These are phyloP conservation scores for Eretmochelys imbricata DNA, from an alignment of 2,113 vertebrate species.

Conservation along the genomic window DNA sequence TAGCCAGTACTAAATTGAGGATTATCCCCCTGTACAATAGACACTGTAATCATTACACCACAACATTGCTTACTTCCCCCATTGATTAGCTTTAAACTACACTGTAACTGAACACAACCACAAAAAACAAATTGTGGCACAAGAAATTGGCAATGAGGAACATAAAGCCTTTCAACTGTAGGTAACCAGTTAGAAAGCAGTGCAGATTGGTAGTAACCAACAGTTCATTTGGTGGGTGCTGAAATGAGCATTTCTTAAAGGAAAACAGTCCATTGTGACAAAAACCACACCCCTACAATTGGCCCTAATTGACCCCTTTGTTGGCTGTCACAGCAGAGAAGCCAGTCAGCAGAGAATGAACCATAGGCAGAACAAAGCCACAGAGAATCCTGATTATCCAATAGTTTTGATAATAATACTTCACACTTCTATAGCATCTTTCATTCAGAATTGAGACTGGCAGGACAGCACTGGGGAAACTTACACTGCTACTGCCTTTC, in stretches of 20 bases:
- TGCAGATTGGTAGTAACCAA: neutral
- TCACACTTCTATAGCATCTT: slow-evolving; percentile 5
- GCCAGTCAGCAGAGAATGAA: neutral
- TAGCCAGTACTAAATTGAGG: neutral
- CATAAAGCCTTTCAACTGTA: neutral
- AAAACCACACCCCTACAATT: slow-evolving; percentile 12
- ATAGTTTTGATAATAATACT: slow-evolving; percentile 49
- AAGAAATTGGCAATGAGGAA: neutral
- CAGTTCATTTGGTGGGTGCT: slow-evolving; percentile 1
- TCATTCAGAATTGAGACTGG: slow-evolving; percentile 31
- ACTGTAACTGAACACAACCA: accelerated
- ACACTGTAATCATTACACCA: neutral
- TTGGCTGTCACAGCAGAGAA: slow-evolving; percentile 15
- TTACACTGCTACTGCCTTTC: neutral
- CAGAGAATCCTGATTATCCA: slow-evolving; percentile 27
- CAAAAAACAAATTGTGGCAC: neutral
- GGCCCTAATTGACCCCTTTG: slow-evolving; percentile 47
- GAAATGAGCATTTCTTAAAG: neutral
- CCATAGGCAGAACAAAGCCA: slow-evolving; percentile 49
- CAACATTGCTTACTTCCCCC: neutral
- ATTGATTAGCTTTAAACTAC: neutral
- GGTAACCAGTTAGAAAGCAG: neutral
- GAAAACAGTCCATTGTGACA: neutral
- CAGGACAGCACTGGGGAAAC: neutral
- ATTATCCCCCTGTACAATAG: neutral